These are phyloP conservation scores for Cathartes aura DNA, from an alignment of 2,113 vertebrate genomes.

Conservation along the genomic window DNA sequence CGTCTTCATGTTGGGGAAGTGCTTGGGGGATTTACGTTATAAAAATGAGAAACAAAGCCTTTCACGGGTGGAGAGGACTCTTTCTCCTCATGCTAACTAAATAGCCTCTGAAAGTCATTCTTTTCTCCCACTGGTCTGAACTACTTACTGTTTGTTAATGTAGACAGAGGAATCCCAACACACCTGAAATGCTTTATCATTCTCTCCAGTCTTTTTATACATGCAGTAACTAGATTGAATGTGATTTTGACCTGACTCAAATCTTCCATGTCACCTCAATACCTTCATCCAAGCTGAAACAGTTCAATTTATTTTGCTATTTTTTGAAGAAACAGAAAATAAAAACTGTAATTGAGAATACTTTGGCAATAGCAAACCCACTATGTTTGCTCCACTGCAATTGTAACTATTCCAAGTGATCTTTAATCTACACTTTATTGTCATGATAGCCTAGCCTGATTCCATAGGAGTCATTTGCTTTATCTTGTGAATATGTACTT, in stretches of 20 bases:
- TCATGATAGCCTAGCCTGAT: background rate
- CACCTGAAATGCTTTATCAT: background rate
- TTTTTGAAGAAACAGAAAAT: background rate
- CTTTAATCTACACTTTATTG: background rate
- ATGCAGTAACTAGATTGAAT: background rate
- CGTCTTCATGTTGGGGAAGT: accelerated
- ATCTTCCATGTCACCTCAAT: background rate
- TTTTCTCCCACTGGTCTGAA: background rate
- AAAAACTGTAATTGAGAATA: background rate
- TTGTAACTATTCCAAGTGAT: background rate
- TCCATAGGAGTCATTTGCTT: background rate
- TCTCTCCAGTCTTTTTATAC: background rate
- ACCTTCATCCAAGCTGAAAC: background rate
- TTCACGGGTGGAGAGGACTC: background rate
- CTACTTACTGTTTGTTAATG: background rate
- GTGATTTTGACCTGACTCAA: background rate
- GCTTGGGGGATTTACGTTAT: background rate
- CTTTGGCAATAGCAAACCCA: background rate
- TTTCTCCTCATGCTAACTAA: background rate
- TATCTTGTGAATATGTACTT: background rate
- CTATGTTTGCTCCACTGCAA: background rate
- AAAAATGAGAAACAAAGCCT: background rate
- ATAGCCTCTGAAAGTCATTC: background rate
- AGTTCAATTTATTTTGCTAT: background rate
- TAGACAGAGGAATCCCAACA: background rate